These are phyloP conservation scores for Eulemur mongoz DNA, from an alignment of 2,797 vertebrate species.

Conservation along the genomic window DNA sequence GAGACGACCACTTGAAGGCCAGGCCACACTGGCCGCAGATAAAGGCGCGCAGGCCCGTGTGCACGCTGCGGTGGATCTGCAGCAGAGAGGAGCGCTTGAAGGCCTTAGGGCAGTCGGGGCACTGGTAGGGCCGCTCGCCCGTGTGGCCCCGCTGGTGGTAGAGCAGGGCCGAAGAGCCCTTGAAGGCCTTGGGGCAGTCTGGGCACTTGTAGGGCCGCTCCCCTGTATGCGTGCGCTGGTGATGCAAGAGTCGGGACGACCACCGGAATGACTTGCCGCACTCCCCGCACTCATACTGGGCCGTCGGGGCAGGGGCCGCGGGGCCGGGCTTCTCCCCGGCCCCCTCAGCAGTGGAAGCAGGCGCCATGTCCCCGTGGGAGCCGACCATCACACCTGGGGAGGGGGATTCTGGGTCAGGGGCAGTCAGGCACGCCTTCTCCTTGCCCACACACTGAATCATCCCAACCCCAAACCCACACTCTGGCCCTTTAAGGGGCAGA, in stretches of 20 bases:
- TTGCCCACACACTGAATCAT: background rate
- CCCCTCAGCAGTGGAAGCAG: conserved; percentile 51
- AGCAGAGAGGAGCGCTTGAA: conserved; percentile 97
- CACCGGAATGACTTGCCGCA: conserved; percentile 96
- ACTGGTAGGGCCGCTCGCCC: conserved; percentile 94
- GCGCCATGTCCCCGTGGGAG: conserved; percentile 73
- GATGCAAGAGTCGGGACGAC: conserved; percentile 93
- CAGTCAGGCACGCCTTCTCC: background rate
- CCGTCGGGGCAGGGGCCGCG: conserved; percentile 85
- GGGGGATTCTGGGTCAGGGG: background rate
- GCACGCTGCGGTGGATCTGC: conserved; percentile 93
- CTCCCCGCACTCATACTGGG: conserved; percentile 93
- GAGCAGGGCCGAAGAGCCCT: conserved; percentile 96
- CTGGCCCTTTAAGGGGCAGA: background rate
- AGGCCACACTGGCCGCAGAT: conserved; percentile 92
- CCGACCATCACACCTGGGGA: conserved; percentile 77
- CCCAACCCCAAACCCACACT: background rate
- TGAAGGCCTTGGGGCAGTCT: conserved; percentile 94
- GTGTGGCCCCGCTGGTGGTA: conserved; percentile 97
- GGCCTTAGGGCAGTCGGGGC: conserved; percentile 93
- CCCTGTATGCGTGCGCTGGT: conserved; percentile 95
- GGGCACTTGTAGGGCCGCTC: conserved; percentile 93
- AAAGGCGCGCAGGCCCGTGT: conserved; percentile 94
- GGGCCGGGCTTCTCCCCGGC: conserved; percentile 59
- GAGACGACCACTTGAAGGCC: conserved; percentile 95